Base-by-base conservation (phyloP, 2,888 invertebrate species). In the Clostera curtula region DNA sequence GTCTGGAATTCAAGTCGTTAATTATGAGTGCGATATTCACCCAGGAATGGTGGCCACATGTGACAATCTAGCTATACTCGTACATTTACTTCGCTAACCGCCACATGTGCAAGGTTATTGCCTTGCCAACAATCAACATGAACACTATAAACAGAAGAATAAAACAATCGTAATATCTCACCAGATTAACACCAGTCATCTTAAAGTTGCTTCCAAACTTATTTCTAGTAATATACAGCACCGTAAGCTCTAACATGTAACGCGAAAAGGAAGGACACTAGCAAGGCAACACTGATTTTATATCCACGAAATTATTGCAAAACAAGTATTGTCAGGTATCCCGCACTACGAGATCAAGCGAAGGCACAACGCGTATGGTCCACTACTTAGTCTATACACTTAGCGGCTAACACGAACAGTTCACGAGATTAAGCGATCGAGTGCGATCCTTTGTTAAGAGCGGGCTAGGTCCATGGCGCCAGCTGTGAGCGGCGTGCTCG, bases 241-340 rank as follows among this genome's bases (percentile, higher is more conserved):
- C 79, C 77, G 61, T 66, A 71, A 73, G 70, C 70, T 72, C 67
- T 52, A 59, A 70, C 51, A 60, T 68, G 62, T 69, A 74, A 65
- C 68, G 77, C 79, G 72, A 71, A 66, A 69, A 80, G 74, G 77
- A 77, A 82, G 79, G 82, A 80, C 82, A 83, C 83, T 72, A 75
- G 76, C 82, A 83, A 83, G 83, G 83, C 83, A 82, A 80, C 80
- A 80, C 74, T 64, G 70, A 76, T 69, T 49, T 64, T 73, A 76
- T 57, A 60, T 64, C 55, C 57, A 58, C 66, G 58, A 60, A 70
- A 68, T 61, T 64, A 71, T 62, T 67, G 60, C 62, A 67, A 70
- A 66, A 53, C 29, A 65, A 63, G 40, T 57, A 40, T 47, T 48
- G 46, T 49, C 48, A 43, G 41, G 50, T 43, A 44, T 57, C 56